Conservation (phyloP, 2,113 vertebrate genomes). For the Cyphomyrus plagiostoma region DNA sequence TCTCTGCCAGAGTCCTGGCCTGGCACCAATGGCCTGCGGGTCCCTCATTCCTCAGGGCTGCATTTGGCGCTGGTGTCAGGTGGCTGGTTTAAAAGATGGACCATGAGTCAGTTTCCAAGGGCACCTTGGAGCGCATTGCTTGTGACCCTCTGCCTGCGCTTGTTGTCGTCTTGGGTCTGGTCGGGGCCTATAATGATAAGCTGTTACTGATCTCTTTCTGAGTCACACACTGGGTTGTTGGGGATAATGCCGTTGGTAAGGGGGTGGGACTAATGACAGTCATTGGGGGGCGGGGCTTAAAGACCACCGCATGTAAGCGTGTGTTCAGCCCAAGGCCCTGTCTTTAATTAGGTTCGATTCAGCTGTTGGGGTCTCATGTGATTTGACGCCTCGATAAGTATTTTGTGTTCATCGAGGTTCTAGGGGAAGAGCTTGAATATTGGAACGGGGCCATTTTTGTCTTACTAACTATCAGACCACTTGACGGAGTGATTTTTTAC, state of each 20-base stretch:
- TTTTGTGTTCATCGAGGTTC: neutral
- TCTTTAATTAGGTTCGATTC: neutral
- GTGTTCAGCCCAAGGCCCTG: neutral
- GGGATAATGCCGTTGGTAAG: neutral
- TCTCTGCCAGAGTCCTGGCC: neutral
- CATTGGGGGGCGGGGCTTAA: neutral
- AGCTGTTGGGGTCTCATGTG: neutral
- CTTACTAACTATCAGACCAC: too few species aligned
- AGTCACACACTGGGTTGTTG: neutral
- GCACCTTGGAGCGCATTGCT: neutral
- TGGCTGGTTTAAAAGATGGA: neutral
- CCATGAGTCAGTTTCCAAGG: slow-evolving; percentile 5
- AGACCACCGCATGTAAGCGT: neutral
- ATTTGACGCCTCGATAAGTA: neutral
- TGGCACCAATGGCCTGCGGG: neutral
- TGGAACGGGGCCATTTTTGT: too few species aligned
- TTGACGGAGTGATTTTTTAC: neutral
- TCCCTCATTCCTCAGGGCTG: neutral
- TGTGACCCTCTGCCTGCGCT: neutral
- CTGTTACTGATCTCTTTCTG: neutral
- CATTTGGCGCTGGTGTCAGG: neutral
- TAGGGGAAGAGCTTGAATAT: neutral
- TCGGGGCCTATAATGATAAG: slow-evolving; percentile 5
- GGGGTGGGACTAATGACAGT: neutral
- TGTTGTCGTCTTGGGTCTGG: neutral